phyloP scores from a whole-genome alignment of 2,888 invertebrate species.

The Malthinus seriepunctatus region DNA sequence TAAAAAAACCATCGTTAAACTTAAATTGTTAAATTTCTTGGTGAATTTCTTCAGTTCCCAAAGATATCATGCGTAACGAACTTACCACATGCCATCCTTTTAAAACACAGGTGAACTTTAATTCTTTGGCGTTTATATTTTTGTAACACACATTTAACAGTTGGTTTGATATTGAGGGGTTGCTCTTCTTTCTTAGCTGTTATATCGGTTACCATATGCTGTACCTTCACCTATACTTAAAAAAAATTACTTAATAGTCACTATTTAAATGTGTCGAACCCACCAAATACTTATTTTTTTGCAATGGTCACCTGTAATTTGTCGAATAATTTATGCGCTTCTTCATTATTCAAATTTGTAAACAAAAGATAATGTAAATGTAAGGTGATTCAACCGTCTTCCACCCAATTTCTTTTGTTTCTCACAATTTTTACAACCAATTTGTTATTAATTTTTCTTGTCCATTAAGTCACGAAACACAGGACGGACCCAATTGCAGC shows the following conservation, averaged over 20 bases:
- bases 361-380: too few species aligned
- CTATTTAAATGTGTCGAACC: too few species aligned
- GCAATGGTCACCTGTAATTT: too few species aligned
- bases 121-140: conserved; percentile 10
- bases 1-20: conserved; percentile 39
- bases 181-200: conserved; percentile 18
- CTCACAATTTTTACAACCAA: too few species aligned
- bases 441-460: too few species aligned
- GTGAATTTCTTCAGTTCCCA: conserved; percentile 44
- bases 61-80: conserved; percentile 51
- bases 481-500: too few species aligned
- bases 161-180: conserved; percentile 32
- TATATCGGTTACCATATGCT: conserved; percentile 30
- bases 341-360: too few species aligned
- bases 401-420: too few species aligned
- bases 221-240: background rate
- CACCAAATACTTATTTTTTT: background rate
- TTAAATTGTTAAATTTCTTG: conserved; percentile 11
- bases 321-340: too few species aligned
- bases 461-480: too few species aligned
- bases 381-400: too few species aligned
- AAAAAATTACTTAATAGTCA: background rate
- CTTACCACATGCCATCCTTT: conserved; percentile 48
- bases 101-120: conserved; percentile 42
- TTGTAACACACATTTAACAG: conserved; percentile 21